Evolutionary conservation across 1,140 invertebrate species (phyloP), one percentile per base, ranked within the genome.

Genomic region (Vanessa tameamea): DNA sequence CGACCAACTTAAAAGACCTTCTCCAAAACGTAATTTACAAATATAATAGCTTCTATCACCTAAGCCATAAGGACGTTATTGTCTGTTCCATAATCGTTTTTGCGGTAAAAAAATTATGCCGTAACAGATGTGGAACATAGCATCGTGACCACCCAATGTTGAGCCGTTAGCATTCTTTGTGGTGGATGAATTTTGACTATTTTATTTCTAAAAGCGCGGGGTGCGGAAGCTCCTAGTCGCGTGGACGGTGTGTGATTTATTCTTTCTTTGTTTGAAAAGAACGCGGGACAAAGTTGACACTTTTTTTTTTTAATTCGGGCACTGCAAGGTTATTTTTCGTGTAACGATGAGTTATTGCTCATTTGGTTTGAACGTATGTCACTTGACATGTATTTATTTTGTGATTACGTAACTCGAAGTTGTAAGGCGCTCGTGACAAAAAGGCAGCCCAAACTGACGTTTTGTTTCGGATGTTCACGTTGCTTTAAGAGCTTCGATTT

Each of bases 211-310:
- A 73, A n/a, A 7, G 64, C 59, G 72, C 69, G 78, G 75, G 80
- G 77, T 57, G 64, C 55, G 78, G 81, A 11, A 69, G 77, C 7
- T 74, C 85, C 69, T 15, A 31, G 69, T 77, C 61, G 1, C 15
- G 14, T 82, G 80, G 82, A 47, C 47, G 53, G 75, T 57, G 78
- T 66, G 78, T 89, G 87, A 89, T 89, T 87, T 89, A 89, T 89
- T 87, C 79, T 84, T 86, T 87, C 86, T 89, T 89, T 87, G 87
- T 89, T 89, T 85, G 83, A 79, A 80, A 77, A 75, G 78, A 78
- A 77, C 75, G 73, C 78, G 81, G 78, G 82, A 82, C 83, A 84
- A 65, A 85, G 86, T 87, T 87, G 87, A 87, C 86, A 89, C 76
- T 73, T 82, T 83, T 85, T 86, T 31, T 88, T 83, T 85, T 79